Evolutionary conservation across 2,113 vertebrate species (phyloP).

Genomic region (Pogonocichla stellata): DNA sequence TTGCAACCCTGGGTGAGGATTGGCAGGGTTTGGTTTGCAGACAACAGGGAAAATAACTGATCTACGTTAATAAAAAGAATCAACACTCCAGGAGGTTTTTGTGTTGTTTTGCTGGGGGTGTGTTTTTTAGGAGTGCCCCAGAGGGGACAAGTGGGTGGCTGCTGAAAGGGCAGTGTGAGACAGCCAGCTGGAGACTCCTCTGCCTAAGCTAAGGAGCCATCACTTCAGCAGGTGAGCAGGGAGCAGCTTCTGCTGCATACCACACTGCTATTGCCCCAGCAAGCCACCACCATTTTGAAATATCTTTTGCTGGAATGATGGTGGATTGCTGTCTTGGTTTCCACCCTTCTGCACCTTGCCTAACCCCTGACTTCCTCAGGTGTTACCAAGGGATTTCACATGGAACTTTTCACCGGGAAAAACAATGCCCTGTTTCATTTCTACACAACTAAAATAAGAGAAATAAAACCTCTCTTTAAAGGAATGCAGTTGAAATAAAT

Average conservation of each 20-base stretch:
- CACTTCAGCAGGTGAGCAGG: constrained; percentile 13
- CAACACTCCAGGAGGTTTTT: background rate
- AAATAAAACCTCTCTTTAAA: background rate
- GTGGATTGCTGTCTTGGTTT: background rate
- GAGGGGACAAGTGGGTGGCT: background rate
- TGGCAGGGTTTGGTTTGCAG: background rate
- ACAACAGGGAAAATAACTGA: background rate
- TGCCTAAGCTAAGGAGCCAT: background rate
- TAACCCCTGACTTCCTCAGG: background rate
- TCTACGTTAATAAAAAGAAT: background rate
- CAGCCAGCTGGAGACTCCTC: background rate
- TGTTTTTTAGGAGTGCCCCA: background rate
- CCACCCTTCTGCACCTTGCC: background rate
- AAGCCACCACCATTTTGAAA: background rate
- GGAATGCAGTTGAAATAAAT: background rate
- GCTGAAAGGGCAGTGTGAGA: background rate
- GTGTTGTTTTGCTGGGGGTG: background rate
- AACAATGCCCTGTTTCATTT: background rate
- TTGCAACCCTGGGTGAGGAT: background rate
- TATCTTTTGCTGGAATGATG: background rate
- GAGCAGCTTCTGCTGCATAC: background rate
- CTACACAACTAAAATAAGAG: background rate
- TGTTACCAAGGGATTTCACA: background rate
- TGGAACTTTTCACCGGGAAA: background rate
- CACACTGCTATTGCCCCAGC: background rate